A percentile compares a stretch with the other conserved stretches of the same genome.
Conservation (phyloP, 2,888 invertebrate genomes). For the Catocala sponsa region DNA sequence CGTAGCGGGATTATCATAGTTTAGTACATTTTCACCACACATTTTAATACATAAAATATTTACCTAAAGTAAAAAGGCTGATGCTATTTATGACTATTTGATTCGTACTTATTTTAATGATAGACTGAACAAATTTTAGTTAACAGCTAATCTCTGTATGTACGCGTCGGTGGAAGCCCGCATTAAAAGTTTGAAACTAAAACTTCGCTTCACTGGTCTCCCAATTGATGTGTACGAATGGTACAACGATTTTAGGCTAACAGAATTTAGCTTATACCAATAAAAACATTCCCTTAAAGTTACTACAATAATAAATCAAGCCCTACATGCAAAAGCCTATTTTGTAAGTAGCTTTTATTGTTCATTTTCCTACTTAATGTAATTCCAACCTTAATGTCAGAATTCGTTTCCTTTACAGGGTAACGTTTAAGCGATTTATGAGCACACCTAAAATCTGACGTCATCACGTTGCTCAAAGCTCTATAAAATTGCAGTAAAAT, state of each 20-base stretch:
- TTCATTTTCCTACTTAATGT: conserved; percentile 44
- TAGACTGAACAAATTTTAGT: conserved; percentile 3
- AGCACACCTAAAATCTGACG: conserved; percentile 28
- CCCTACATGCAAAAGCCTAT: conserved; percentile 30
- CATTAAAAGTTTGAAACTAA: conserved; percentile 52
- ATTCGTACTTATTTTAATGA: too few relatives aligned
- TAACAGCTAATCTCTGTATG: conserved; percentile 14
- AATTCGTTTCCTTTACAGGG: conserved; percentile 40
- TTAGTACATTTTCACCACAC: too few relatives aligned
- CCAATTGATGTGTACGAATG: conserved; percentile 38
- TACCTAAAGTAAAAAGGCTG: too few relatives aligned
- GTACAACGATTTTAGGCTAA: conserved; percentile 30
- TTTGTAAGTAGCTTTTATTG: conserved; percentile 37
- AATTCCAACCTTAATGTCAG: conserved; percentile 43
- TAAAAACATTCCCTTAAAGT: conserved; percentile 35
- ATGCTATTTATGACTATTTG: too few relatives aligned
- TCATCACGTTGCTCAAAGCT: conserved; percentile 29
- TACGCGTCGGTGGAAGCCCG: conserved; percentile 39
- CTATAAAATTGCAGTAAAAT: conserved; percentile 22
- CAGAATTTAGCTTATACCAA: conserved; percentile 26
- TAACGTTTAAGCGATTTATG: conserved; percentile 37
- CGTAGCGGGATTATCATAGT: too few relatives aligned
- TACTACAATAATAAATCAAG: conserved; percentile 39
- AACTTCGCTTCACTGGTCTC: conserved; percentile 42
- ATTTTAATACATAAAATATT: too few relatives aligned